Base-by-base conservation (phyloP, 2,797 vertebrate genomes). In the Coreius guichenoti region DNA sequence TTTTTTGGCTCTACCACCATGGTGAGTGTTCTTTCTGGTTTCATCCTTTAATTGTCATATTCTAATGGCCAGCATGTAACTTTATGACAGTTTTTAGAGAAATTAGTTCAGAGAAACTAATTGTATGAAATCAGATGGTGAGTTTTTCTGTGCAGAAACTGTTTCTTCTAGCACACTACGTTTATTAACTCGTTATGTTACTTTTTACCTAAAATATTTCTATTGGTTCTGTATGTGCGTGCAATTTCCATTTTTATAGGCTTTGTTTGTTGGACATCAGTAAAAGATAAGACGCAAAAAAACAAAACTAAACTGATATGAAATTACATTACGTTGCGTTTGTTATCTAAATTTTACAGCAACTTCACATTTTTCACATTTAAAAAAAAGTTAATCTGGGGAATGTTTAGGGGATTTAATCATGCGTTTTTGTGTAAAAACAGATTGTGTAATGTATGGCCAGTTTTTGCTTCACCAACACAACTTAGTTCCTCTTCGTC, bases 401-500 rank as follows among this genome's bases (percentile, higher is more conserved):
- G 13, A 58, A 76, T 13, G 3, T 21, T 70, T 26, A 12, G 63
- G 21, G 65, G 65, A 39, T 70, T 70, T 54, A 26, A 11, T 23
- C 23, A 16, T 81, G 43, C n/a, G 49, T 26, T 81, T 72, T 81
- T 70, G 86, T 76, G 88, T 83, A 88, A 88, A 68, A 75, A 54
- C 49, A 81, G 39, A 23, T 49, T 70, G 58, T 58, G 54, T 36
- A 78, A 88, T 58, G 11, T 36, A 54, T 17, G 21, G 68, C 23
- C 47, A 47, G 16, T 82, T 91, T 90, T 87, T 56, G 77, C 88
- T 86, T 85, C 76, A 83, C 82, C 73, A 61, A 89, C 87, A 88
- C 84, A 78, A 74, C 72, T 78, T 23, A 80, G 87, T 91, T 91
- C 91, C 90, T 90, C 87, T 91, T 90, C 81, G 29, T 69, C 76